A percentile compares a stretch with the other conserved stretches of the same genome.
phyloP scores from a whole-genome alignment of 2,113 vertebrate species.

The Rhizomys pruinosus region DNA sequence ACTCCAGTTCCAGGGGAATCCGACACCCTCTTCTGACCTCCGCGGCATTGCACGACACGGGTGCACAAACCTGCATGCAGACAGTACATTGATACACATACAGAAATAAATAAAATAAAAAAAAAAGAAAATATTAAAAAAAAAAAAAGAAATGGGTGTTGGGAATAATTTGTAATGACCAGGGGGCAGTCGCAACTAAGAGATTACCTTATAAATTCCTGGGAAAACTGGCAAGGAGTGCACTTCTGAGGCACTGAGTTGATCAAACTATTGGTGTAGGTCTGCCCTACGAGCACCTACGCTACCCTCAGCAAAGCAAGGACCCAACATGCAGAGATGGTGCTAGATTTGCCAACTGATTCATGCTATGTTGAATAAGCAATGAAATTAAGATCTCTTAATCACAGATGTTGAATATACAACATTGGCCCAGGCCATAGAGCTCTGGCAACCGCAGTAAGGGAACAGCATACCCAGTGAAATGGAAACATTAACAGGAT shows the following conservation, averaged over 20 bases:
- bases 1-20: no score
- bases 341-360: no score
- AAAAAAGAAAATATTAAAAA: no score
- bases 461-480: background rate
- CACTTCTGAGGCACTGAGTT: background rate
- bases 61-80: no score
- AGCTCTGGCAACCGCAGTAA: background rate
- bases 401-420: background rate
- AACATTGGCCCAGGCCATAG: background rate
- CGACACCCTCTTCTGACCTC: no score
- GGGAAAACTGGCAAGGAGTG: background rate
- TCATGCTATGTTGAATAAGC: no score
- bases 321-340: background rate
- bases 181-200: background rate
- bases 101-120: no score
- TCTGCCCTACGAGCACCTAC: background rate
- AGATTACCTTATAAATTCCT: background rate
- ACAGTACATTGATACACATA: no score
- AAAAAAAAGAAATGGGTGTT: background rate
- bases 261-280: background rate
- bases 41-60: no score
- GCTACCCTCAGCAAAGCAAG: background rate
- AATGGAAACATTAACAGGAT: background rate
- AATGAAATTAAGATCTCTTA: background rate
- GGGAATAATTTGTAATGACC: background rate